Evolutionary conservation across 1,140 invertebrate species (phyloP), one percentile per base, ranked within the genome.

Genomic region (Papilio xuthus): DNA sequence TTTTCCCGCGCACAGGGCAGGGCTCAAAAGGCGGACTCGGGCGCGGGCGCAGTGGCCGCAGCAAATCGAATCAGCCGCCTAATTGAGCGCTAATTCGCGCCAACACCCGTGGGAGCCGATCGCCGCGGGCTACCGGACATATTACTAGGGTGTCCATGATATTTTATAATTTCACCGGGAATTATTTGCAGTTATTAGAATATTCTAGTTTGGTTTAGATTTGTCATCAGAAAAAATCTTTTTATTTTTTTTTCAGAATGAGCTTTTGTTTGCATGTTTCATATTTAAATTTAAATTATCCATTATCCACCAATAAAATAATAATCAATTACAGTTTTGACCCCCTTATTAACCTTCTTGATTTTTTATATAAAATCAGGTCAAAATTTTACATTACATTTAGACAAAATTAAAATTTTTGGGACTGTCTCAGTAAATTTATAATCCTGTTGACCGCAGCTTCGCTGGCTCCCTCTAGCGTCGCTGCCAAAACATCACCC

Each of bases 11-110:
- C 69, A 44, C 32, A 53, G 50, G n/a, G 50, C 26, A 26, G 4
- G 60, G 60, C 60, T 20, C 8, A 76, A 42, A 76, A 60, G 56
- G 50, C 74, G 74, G 28, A 53, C 8, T 12, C 81, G 88, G 87
- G 88, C 87, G 79, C 79, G 79, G 81, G 73, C 67, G 50, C 67
- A 56, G 56, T 42, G 60, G 75, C 60, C 83, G 86, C 87, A 82
- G 85, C 85, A 89, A 92, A 91, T 92, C 89, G 88, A 88, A 91
- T 92, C 86, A 92, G 85, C 74, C 85, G 86, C 83, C 80, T 86
- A 90, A 92, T 92, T 92, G 87, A 92, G 86, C 85, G 56, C 81
- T 89, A 88, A 89, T 88, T 88, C 85, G 85, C 86, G 76, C 47
- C 82, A 79, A 78, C 81, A 82, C 85, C 90, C 89, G 90, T 92